Evolutionary conservation across 2,113 vertebrate genomes (phyloP).

Genomic region (Rhynchopsitta pachyrhyncha): DNA sequence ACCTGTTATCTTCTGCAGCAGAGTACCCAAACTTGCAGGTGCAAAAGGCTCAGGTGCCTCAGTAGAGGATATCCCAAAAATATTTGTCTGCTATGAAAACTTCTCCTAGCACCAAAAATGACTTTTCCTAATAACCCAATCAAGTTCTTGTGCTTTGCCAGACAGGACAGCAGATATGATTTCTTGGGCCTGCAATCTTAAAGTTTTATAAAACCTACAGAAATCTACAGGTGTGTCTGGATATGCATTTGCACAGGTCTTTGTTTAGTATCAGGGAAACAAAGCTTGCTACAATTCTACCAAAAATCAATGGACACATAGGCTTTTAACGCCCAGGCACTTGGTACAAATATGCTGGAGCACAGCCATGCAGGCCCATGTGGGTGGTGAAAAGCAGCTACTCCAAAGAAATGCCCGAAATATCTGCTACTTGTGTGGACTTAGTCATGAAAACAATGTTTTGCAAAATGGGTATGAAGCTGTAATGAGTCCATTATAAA

Average conservation of each 20-base stretch:
- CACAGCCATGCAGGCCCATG: not conserved
- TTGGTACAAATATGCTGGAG: not conserved
- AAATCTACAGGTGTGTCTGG: not conserved
- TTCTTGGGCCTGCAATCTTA: not conserved
- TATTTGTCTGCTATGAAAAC: not conserved
- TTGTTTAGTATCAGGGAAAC: not conserved
- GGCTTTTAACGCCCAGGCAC: not conserved
- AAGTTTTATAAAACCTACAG: not conserved
- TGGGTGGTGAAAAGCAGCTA: not conserved
- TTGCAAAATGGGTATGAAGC: not conserved
- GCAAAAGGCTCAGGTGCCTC: not conserved
- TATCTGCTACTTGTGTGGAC: not conserved
- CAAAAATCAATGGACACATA: not conserved
- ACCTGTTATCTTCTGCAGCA: not conserved
- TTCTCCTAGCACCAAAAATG: not conserved
- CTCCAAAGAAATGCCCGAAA: not conserved
- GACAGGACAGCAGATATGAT: not conserved
- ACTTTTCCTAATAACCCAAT: not conserved
- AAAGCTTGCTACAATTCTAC: not conserved
- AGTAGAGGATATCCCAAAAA: not conserved
- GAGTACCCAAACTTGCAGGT: not conserved
- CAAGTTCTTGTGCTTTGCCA: not conserved
- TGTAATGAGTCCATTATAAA: not conserved
- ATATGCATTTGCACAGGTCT: not conserved
- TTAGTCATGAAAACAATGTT: not conserved